Base-by-base conservation (phyloP, 2,888 invertebrate species). In the Myathropa florea region DNA sequence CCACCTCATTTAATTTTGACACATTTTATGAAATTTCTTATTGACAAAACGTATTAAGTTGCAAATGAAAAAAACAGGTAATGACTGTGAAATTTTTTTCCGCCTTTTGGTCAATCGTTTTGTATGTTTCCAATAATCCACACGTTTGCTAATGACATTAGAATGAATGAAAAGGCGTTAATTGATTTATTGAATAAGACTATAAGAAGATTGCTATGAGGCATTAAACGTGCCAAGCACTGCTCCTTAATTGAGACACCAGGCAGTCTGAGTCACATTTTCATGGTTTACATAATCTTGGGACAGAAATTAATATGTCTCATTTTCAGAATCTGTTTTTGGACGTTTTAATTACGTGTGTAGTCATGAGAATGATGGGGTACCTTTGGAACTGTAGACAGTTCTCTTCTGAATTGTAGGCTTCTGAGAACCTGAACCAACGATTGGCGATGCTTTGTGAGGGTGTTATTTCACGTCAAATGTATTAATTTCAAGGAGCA, bases 151-250 rank as follows among this genome's bases (percentile, higher is more conserved):
- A 68, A 57, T 68, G 24, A 23, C 33, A 68, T 68, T 68, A 57
- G 68, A 57, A 68, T 36, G 33, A 57, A 33, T 68, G 57, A 68
- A 68, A 57, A 24, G 46, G 68, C 33, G 68, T 68, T 57, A 68
- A 68, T 68, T 68, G n/a, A 30, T 18, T 23, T 30, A 3, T 10
- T 67, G 28, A 18, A 23, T 67, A 21, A 30, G 53, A 30, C 28
- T 18, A 12, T 30, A 36, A 64, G 21, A 14, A 28, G 53, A 53
- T 12, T 12, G n/a, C 53, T 12, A 55, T 18, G 26, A n/a, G 46
- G 36, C 24, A 63, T 14, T 63, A 24, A 36, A 23, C 63, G 36
- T 46, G 46, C 14, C 14, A 18, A 46, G 28, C 55, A 55, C 28
- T 53, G 21, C 28, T 26, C 18, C 46, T 39, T 46, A 24, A 24